Percentiles rank a stretch among this genome's conserved stretches.
phyloP scores from a whole-genome alignment of 2,797 vertebrate genomes.

The Otolemur crassicaudatus region DNA sequence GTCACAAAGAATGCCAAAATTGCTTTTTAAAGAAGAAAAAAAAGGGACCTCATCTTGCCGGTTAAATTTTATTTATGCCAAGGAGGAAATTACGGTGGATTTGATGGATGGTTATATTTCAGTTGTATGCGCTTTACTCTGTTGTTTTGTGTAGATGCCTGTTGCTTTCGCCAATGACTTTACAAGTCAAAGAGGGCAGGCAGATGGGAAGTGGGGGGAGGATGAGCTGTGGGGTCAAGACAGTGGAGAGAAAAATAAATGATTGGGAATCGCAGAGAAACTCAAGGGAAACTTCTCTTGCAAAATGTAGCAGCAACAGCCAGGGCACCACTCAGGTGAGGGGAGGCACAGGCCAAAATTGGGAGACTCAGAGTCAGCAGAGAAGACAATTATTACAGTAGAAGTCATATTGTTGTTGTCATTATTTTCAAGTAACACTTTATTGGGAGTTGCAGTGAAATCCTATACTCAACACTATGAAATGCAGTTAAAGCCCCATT shows the following conservation, averaged over 20 bases:
- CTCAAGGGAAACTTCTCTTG: not conserved
- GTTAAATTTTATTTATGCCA: not conserved
- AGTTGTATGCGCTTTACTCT: not conserved
- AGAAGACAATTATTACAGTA: not conserved
- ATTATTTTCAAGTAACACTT: not conserved
- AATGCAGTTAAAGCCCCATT: not conserved
- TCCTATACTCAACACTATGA: not conserved
- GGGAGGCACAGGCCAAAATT: not conserved
- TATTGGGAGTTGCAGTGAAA: not conserved
- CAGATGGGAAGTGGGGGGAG: no score
- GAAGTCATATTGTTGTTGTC: not conserved
- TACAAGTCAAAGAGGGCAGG: not conserved
- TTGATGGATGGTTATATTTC: not conserved
- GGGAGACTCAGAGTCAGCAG: not conserved
- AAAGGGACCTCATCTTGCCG: not conserved
- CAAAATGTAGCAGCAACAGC: not conserved
- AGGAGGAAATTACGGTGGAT: not conserved
- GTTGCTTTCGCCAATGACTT: slow-evolving; percentile 7
- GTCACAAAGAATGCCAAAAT: not conserved
- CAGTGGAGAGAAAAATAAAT: no score
- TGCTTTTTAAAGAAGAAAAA: not conserved
- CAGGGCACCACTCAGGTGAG: not conserved
- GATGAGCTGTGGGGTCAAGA: no score
- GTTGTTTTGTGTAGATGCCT: not conserved
- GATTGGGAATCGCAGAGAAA: not conserved